Evolutionary conservation across 2,113 vertebrate species (phyloP).

Genomic region (Hassar affinis): DNA sequence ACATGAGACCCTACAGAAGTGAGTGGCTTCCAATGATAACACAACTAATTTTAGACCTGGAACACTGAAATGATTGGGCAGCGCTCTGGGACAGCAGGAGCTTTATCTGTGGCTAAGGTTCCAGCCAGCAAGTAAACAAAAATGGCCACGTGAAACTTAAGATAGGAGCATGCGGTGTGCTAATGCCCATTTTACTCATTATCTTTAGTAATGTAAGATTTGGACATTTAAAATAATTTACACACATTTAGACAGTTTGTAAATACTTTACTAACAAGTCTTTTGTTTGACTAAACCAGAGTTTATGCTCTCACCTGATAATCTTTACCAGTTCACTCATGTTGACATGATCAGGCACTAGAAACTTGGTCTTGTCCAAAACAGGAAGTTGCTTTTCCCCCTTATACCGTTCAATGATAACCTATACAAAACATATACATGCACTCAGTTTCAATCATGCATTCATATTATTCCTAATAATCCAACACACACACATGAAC

Average conservation of each 20-base stretch:
- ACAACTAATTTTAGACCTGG: conserved; percentile 38
- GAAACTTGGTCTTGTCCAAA: conserved; percentile 98
- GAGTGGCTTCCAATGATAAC: conserved; percentile 17
- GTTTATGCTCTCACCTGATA: conserved; percentile 77
- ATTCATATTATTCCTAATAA: not conserved
- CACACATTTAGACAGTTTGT: not conserved
- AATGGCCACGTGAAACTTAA: conserved; percentile 7
- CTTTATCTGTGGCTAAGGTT: conserved; percentile 9
- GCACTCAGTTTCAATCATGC: not conserved
- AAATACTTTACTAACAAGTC: not conserved
- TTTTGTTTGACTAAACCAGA: not conserved
- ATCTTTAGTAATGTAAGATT: not conserved
- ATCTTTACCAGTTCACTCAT: conserved; percentile 99
- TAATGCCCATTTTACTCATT: not conserved
- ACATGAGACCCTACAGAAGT: not conserved
- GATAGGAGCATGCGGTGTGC: not conserved
- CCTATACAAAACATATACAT: conserved; percentile 66
- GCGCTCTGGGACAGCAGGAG: not conserved
- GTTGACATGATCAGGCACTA: conserved; percentile 97
- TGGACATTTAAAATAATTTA: not conserved
- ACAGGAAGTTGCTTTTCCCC: conserved; percentile 97
- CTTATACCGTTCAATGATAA: conserved; percentile 97
- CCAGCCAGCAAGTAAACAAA: conserved; percentile 47
- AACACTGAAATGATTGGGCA: conserved; percentile 11
- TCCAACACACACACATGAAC: not conserved